phyloP scores from a whole-genome alignment of 2,888 invertebrate species.

The Ligdia adustata region DNA sequence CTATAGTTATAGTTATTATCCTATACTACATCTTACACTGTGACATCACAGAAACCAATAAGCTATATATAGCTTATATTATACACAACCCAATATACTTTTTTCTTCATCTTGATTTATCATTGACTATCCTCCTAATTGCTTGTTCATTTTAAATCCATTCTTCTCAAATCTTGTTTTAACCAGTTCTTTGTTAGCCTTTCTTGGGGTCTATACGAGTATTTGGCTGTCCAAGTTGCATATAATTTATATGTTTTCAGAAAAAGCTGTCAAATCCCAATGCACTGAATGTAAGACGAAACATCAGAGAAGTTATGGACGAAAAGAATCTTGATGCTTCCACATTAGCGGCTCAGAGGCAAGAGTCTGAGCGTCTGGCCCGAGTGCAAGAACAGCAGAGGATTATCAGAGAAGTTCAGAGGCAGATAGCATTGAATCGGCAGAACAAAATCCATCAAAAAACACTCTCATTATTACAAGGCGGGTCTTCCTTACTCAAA shows the following conservation, averaged over 20 bases:
- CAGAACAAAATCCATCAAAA: conserved; percentile 88
- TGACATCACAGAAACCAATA: no score
- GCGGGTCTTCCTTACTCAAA: conserved; percentile 84
- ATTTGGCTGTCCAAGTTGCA: no score
- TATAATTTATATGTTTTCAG: conserved; percentile 49
- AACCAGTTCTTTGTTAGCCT: no score
- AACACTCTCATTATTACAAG: conserved; percentile 89
- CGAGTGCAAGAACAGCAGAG: conserved; percentile 94
- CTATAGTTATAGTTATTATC: no score
- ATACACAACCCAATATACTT: no score
- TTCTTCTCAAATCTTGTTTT: no score
- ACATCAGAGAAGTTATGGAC: conserved; percentile 96
- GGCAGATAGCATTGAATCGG: conserved; percentile 90
- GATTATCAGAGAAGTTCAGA: conserved; percentile 91
- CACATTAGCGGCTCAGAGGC: conserved; percentile 95
- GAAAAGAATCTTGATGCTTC: conserved; percentile 96
- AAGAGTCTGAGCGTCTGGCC: conserved; percentile 94
- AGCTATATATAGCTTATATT: no score
- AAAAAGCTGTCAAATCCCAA: conserved; percentile 67
- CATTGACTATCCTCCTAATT: no score
- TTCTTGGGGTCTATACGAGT: no score
- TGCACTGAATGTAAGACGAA: conserved; percentile 89
- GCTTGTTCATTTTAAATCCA: no score
- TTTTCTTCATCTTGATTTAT: no score
- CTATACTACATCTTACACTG: no score